Evolutionary conservation across 2,888 invertebrate genomes (phyloP).

Genomic region (Standfussiana lucernea): DNA sequence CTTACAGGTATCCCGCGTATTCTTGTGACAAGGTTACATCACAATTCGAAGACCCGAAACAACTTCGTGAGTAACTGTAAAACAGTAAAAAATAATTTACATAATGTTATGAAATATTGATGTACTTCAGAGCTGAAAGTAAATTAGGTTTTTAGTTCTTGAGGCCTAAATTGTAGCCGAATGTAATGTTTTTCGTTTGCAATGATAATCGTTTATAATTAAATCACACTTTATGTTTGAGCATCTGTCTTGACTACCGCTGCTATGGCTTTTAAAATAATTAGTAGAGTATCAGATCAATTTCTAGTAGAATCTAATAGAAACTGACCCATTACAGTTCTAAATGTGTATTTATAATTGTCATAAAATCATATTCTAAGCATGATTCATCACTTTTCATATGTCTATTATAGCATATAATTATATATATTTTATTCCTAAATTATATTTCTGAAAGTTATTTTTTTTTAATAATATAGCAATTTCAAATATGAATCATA

Average conservation of each 20-base stretch:
- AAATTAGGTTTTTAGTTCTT: neutral
- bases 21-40: slow-evolving; percentile 24
- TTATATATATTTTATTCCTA: neutral
- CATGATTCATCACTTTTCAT: neutral
- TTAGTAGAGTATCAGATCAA: neutral
- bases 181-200: neutral
- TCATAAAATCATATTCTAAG: neutral
- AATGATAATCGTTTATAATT: neutral
- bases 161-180: neutral
- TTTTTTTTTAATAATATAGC: slow-evolving; percentile 14
- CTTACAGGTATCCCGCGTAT: neutral
- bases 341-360: neutral
- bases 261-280: neutral
- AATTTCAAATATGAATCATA: neutral
- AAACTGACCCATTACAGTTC: neutral
- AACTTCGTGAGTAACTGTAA: slow-evolving; percentile 8
- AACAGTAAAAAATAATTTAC: slow-evolving; percentile 11
- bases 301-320: neutral
- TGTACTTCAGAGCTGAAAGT: neutral
- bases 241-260: neutral
- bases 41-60: slow-evolving; percentile 29
- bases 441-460: neutral
- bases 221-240: neutral
- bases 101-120: slow-evolving; percentile 18
- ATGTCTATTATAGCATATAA: too few relatives aligned